Conservation (phyloP, 2,113 vertebrate species). For the Myotis yumanensis region DNA sequence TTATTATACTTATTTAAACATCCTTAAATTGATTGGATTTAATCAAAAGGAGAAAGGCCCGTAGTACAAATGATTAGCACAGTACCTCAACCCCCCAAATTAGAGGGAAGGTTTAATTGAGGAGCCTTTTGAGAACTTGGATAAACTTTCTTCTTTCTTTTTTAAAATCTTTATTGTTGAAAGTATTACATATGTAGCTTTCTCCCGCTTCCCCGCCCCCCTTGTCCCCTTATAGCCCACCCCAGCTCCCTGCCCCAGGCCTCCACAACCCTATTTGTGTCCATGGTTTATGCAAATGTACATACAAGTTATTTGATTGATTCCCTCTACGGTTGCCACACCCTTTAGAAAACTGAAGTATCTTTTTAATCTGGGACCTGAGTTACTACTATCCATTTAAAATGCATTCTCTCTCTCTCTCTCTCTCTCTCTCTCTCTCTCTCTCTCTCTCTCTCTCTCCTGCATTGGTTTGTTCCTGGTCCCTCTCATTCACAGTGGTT, state of each 20-base stretch:
- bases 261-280: too few relatives aligned
- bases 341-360: not conserved
- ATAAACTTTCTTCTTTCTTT: not conserved
- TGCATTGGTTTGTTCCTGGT: not conserved
- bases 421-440: too few relatives aligned
- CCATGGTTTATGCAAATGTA: too few relatives aligned
- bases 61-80: slow-evolving; percentile 42
- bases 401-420: not conserved
- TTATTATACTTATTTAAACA: not conserved
- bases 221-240: too few relatives aligned
- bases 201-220: too few relatives aligned
- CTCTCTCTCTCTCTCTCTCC: not conserved
- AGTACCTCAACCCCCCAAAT: not conserved
- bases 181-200: too few relatives aligned
- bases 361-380: not conserved
- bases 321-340: not conserved
- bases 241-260: too few relatives aligned
- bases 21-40: slow-evolving; percentile 35
- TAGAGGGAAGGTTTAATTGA: not conserved
- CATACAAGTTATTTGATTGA: too few relatives aligned
- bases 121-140: not conserved
- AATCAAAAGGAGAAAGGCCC: slow-evolving; percentile 62
- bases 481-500: not conserved
- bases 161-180: too few relatives aligned
- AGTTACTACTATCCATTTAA: not conserved